Percentiles rank a stretch among this genome's conserved stretches.
Evolutionary conservation across 2,113 vertebrate genomes (phyloP).

Genomic region (Dasyornis broadbenti): DNA sequence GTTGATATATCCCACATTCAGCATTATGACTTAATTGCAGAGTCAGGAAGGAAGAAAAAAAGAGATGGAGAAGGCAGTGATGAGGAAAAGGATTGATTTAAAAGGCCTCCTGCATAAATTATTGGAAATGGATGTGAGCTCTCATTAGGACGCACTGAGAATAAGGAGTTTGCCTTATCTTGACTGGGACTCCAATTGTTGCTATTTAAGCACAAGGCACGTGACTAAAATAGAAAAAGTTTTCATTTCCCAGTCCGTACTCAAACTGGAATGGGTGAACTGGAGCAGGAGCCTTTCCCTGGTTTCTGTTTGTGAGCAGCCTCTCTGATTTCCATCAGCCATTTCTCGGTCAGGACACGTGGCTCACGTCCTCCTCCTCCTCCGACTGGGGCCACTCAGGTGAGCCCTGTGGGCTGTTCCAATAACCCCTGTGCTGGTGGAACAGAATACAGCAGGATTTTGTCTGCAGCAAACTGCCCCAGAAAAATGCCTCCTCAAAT

Average conservation of each 20-base stretch:
- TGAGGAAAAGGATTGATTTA: not conserved
- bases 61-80: not conserved
- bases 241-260: not conserved
- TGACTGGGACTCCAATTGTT: not conserved
- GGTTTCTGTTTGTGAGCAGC: not conserved
- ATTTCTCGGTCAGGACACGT: not conserved
- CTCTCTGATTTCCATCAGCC: not conserved
- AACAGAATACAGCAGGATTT: not conserved
- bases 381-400: not conserved
- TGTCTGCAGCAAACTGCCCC: not conserved
- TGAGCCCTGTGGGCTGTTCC: not conserved
- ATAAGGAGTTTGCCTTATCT: not conserved
- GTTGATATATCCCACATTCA: not conserved
- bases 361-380: not conserved
- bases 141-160: not conserved
- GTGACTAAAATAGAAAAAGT: not conserved
- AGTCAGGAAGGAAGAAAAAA: not conserved
- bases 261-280: not conserved
- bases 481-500: not conserved
- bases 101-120: conserved; percentile 5
- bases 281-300: not conserved
- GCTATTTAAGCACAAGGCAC: not conserved
- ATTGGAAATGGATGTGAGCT: not conserved
- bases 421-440: not conserved
- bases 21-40: not conserved